These are phyloP conservation scores for Drosophila basisetae DNA, from an alignment of 2,888 invertebrate species.

Conservation along the genomic window DNA sequence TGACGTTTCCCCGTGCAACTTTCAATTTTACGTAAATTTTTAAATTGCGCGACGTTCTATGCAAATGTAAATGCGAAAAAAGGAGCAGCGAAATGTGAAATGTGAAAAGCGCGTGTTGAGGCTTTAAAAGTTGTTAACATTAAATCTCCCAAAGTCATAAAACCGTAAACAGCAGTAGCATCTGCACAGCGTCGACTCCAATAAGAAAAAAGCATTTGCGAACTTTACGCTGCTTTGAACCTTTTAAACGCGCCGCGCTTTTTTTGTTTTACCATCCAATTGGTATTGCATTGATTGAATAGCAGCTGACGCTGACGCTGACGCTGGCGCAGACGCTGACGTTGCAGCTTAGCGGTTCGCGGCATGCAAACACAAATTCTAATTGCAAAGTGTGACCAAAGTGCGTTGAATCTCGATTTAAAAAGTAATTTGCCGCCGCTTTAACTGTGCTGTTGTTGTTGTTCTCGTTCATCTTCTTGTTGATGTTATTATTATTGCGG, in stretches of 20 bases:
- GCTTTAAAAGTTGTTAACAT: conserved; percentile 33
- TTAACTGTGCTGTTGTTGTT: conserved; percentile 2
- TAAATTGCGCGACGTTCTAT: conserved; percentile 26
- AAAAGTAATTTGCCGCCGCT: conserved; percentile 19
- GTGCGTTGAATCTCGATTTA: conserved; percentile 46
- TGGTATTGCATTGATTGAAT: conserved; percentile 63
- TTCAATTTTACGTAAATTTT: conserved; percentile 59
- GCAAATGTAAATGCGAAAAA: conserved; percentile 14
- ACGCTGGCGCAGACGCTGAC: conserved; percentile 2
- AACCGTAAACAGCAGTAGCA: conserved; percentile 21
- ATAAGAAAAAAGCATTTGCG: neutral
- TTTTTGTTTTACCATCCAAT: conserved; percentile 19
- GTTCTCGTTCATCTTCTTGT: neutral
- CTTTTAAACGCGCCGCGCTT: conserved; percentile 8
- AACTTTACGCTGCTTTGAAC: conserved; percentile 23
- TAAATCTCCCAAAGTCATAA: conserved; percentile 21
- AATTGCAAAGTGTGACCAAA: conserved; percentile 52
- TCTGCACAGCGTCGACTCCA: neutral
- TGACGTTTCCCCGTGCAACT: conserved; percentile 1
- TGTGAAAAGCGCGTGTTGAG: conserved; percentile 32
- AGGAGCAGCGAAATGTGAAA: conserved; percentile 10
- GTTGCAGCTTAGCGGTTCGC: conserved; percentile 18
- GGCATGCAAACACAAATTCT: conserved; percentile 25
- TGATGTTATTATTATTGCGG: conserved; percentile 1
- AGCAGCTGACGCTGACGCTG: conserved; percentile 13